Evolutionary conservation across 2,797 vertebrate genomes (phyloP).

Genomic region (Halcyon leucocephala): DNA sequence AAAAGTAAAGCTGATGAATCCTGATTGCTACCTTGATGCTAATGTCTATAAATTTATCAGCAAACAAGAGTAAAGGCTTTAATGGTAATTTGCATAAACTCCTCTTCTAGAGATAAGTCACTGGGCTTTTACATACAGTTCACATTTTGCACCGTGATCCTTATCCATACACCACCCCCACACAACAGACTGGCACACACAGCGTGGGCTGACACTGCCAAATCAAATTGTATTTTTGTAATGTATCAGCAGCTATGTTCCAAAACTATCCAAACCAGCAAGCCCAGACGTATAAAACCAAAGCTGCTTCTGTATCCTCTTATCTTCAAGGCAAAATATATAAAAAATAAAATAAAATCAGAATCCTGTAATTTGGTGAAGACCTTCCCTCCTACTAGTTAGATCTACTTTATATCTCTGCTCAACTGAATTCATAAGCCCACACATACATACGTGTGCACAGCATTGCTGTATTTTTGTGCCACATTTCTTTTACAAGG

Average conservation of each 20-base stretch:
- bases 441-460: fast-evolving
- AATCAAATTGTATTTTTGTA: not conserved
- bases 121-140: not conserved
- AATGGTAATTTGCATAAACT: conserved; percentile 37
- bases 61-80: conserved; percentile 67
- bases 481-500: fast-evolving
- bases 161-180: not conserved
- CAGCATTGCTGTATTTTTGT: not conserved
- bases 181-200: not conserved
- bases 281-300: not conserved
- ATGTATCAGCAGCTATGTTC: conserved; percentile 8
- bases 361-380: not conserved
- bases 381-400: not conserved
- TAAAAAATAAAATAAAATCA: no score
- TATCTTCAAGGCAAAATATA: not conserved
- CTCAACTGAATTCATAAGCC: not conserved
- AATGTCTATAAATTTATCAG: conserved; percentile 72
- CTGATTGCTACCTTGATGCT: conserved; percentile 64
- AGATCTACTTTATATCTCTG: not conserved
- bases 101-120: conserved; percentile 6
- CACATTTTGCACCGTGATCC: not conserved
- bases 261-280: conserved; percentile 31
- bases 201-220: not conserved
- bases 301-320: not conserved
- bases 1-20: conserved; percentile 71